Evolutionary conservation across 1,140 invertebrate genomes (phyloP).

Genomic region (Pogonus chalceus): DNA sequence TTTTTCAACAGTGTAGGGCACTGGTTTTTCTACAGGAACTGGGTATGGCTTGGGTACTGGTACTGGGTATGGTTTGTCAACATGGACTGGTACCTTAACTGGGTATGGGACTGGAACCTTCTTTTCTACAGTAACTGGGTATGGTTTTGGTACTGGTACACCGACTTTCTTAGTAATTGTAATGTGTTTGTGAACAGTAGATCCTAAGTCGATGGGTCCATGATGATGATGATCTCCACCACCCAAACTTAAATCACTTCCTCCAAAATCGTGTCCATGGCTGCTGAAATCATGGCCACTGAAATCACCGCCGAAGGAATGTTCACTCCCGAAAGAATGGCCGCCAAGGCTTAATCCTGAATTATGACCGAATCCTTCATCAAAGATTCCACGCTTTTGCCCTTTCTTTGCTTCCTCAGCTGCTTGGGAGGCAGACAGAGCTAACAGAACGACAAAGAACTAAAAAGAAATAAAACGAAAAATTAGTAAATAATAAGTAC

Average conservation of each 20-base stretch:
- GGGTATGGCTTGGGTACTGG: conserved; percentile 44
- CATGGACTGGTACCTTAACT: conserved; percentile 23
- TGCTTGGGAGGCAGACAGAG: conserved; percentile 24
- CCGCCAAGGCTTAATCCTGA: not conserved
- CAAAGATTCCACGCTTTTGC: conserved; percentile 27
- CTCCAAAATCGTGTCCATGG: conserved; percentile 1
- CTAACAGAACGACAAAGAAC: conserved; percentile 24
- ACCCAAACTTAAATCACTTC: not conserved
- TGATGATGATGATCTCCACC: conserved; percentile 16
- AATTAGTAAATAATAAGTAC: not conserved
- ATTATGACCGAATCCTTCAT: conserved; percentile 21
- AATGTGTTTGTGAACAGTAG: conserved; percentile 9
- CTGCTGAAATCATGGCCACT: too few relatives aligned
- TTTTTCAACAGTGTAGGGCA: conserved; percentile 41
- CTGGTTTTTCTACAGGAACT: conserved; percentile 44
- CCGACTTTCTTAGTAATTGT: conserved; percentile 14
- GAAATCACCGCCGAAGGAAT: not conserved
- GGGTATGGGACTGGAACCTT: conserved; percentile 21
- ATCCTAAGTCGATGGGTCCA: conserved; percentile 9
- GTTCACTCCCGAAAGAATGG: not conserved
- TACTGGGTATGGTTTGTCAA: conserved; percentile 39
- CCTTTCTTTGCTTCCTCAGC: conserved; percentile 20
- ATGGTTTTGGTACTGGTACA: conserved; percentile 23
- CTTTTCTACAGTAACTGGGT: conserved; percentile 22
- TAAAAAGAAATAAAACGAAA: conserved; percentile 15